These are phyloP conservation scores for Diloba caeruleocephala DNA, from an alignment of 2,888 invertebrate species.

Conservation along the genomic window DNA sequence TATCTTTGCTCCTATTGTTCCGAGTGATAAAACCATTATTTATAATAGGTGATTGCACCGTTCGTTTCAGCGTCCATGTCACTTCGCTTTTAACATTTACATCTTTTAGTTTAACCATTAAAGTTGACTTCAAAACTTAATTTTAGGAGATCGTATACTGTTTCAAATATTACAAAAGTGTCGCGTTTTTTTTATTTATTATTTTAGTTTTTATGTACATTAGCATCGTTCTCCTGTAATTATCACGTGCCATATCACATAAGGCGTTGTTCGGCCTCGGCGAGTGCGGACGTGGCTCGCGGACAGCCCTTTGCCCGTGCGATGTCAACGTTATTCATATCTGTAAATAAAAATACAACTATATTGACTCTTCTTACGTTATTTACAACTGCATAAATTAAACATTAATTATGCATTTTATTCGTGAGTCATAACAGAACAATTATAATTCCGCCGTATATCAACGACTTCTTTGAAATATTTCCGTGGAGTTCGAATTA, in stretches of 20 bases:
- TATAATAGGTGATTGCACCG: slow-evolving; percentile 81
- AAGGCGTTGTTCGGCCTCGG: slow-evolving; percentile 51
- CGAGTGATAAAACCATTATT: slow-evolving; percentile 75
- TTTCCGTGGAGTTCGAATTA: slow-evolving; percentile 34
- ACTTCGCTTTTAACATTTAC: slow-evolving; percentile 79
- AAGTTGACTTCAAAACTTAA: slow-evolving; percentile 89
- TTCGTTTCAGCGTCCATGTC: slow-evolving; percentile 81
- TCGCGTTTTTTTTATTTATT: slow-evolving; percentile 64
- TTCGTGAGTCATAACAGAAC: slow-evolving; percentile 37
- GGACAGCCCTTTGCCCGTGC: slow-evolving; percentile 60
- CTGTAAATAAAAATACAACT: slow-evolving; percentile 69
- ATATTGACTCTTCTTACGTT: slow-evolving; percentile 37
- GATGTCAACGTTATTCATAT: slow-evolving; percentile 82
- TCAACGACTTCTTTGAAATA: slow-evolving; percentile 44
- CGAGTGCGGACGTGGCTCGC: slow-evolving; percentile 37
- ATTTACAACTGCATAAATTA: slow-evolving; percentile 47
- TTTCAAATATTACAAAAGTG: slow-evolving; percentile 89
- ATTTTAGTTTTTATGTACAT: slow-evolving; percentile 86
- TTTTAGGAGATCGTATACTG: slow-evolving; percentile 89
- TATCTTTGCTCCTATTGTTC: slow-evolving; percentile 79
- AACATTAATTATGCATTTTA: slow-evolving; percentile 50
- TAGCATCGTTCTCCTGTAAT: slow-evolving; percentile 86
- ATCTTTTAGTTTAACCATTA: slow-evolving; percentile 80
- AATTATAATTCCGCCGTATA: slow-evolving; percentile 43
- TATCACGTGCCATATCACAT: slow-evolving; percentile 70